phyloP scores from a whole-genome alignment of 2,113 vertebrate genomes.

The Marmota flaviventris region DNA sequence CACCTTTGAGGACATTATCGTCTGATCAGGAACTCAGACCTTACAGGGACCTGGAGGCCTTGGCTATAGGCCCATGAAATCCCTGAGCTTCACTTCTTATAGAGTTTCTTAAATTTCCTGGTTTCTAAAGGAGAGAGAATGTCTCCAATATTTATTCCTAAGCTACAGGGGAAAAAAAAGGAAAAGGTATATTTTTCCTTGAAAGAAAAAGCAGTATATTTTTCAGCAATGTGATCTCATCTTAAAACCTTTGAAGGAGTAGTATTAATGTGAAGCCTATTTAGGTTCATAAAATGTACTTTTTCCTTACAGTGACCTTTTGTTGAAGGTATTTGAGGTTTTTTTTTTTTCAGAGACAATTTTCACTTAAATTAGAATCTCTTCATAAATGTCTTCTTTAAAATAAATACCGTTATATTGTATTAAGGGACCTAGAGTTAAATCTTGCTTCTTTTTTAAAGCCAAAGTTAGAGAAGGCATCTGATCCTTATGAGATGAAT shows the following conservation, averaged over 20 bases:
- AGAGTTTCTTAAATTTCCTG: slow-evolving; percentile 9
- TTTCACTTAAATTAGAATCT: slow-evolving; percentile 47
- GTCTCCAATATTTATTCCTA: background rate
- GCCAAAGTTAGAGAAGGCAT: slow-evolving; percentile 14
- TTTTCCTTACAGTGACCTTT: background rate
- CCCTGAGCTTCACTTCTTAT: background rate
- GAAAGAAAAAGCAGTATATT: slow-evolving; percentile 36
- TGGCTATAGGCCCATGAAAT: background rate
- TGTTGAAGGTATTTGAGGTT: background rate
- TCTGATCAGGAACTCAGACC: accelerated
- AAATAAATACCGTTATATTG: slow-evolving; percentile 15
- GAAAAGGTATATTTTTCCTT: background rate
- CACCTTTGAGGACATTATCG: accelerated
- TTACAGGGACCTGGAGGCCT: background rate
- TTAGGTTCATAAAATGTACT: background rate
- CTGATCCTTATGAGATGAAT: slow-evolving; percentile 26
- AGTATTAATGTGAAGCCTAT: background rate
- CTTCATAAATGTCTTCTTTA: slow-evolving; percentile 27
- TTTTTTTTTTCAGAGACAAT: slow-evolving; percentile 41
- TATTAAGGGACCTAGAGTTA: background rate
- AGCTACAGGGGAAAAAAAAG: background rate
- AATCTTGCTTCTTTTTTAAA: background rate
- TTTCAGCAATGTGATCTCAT: background rate
- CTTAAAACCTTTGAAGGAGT: background rate
- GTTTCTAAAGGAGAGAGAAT: background rate